A percentile compares a stretch with the other conserved stretches of the same genome.
These are phyloP conservation scores for Epinephelus fuscoguttatus DNA, from an alignment of 2,113 vertebrate genomes.

Conservation along the genomic window DNA sequence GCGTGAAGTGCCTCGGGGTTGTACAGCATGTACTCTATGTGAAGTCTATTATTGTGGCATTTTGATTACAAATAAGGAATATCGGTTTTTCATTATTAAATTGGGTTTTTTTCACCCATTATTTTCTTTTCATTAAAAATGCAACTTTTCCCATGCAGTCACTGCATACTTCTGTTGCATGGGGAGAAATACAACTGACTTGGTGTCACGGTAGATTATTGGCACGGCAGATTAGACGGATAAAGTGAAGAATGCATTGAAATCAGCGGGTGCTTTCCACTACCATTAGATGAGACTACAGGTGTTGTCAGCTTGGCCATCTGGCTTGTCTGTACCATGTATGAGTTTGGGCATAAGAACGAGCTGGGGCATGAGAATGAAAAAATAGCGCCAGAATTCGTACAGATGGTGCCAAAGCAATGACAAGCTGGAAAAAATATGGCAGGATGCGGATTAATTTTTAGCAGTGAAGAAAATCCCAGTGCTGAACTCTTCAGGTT, in stretches of 20 bases:
- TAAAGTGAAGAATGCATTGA: neutral
- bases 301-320: neutral
- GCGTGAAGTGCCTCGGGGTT: neutral
- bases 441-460: neutral
- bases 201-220: neutral
- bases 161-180: neutral
- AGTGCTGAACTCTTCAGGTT: neutral
- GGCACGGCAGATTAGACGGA: neutral
- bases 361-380: neutral
- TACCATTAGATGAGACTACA: neutral
- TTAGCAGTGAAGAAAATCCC: neutral
- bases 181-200: neutral
- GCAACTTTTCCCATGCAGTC: neutral
- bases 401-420: neutral
- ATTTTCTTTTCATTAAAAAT: slow-evolving; percentile 10
- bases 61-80: slow-evolving; percentile 1
- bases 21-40: neutral
- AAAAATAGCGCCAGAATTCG: neutral
- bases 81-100: neutral
- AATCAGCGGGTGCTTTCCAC: neutral
- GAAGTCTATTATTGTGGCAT: slow-evolving; percentile 2
- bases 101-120: neutral
- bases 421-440: neutral
- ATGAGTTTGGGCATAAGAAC: neutral
- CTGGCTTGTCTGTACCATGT: neutral